Percentiles rank a stretch among this genome's conserved stretches.
Conservation (phyloP, 37 sponge, comb jelly and placozoan genomes). For the Tethya wilhelma region DNA sequence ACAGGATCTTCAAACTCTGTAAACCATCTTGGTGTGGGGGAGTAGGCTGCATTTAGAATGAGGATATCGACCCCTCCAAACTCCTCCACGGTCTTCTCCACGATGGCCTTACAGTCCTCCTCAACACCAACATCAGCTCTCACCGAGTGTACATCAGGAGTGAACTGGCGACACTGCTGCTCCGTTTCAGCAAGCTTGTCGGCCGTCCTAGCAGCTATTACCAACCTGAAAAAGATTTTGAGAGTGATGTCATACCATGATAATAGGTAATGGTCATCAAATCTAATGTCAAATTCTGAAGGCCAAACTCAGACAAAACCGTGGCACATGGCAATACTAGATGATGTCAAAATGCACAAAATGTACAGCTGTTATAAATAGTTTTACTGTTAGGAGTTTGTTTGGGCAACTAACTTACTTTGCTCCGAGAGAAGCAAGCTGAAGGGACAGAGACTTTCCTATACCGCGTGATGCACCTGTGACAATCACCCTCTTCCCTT, state of each 20-base stretch:
- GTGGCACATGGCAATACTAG: too few species aligned
- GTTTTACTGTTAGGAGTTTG: not conserved
- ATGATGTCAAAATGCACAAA: too few species aligned
- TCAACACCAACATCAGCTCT: slow-evolving; percentile 46
- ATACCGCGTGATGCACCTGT: slow-evolving; percentile 65
- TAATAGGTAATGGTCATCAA: too few species aligned
- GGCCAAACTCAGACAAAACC: too few species aligned
- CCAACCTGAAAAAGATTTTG: slow-evolving; percentile 26
- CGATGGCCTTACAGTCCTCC: slow-evolving; percentile 51
- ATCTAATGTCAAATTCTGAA: too few species aligned
- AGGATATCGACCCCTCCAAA: slow-evolving; percentile 64
- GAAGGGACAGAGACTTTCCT: slow-evolving; percentile 51
- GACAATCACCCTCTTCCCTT: slow-evolving; percentile 50
- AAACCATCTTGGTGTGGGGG: slow-evolving; percentile 18
- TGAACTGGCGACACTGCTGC: slow-evolving; percentile 15
- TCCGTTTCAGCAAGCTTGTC: slow-evolving; percentile 23
- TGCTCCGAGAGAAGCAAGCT: slow-evolving; percentile 45
- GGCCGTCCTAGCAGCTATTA: slow-evolving; percentile 55
- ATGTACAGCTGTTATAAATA: not conserved
- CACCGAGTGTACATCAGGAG: slow-evolving; percentile 42
- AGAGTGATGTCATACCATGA: not conserved
- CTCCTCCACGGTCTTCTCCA: slow-evolving; percentile 27
- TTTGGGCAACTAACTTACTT: slow-evolving; percentile 10
- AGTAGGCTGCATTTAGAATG: slow-evolving; percentile 58
- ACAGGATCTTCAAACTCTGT: slow-evolving; percentile 38